Conservation (phyloP, 2,113 vertebrate species). For the Psilopsiagon aymara region DNA sequence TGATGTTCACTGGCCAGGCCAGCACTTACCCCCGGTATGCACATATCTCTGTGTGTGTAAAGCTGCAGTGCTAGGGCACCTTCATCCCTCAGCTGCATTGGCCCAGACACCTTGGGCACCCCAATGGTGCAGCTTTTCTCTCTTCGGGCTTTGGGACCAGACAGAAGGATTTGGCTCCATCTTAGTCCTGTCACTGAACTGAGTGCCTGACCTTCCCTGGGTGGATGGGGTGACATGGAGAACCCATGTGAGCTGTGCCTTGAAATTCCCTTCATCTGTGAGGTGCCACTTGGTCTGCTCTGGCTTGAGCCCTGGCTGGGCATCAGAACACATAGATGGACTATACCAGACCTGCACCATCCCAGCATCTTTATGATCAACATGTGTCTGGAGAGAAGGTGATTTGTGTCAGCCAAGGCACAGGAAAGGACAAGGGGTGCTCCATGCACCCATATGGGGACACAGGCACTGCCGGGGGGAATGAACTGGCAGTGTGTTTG, state of each 20-base stretch:
- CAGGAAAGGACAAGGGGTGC: background rate
- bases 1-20: rapidly evolving
- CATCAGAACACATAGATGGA: rapidly evolving
- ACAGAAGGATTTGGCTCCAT: background rate
- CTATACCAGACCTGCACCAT: rapidly evolving
- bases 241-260: rapidly evolving
- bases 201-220: background rate
- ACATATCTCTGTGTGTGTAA: background rate
- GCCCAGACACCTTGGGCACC: background rate
- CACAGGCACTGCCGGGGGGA: rapidly evolving
- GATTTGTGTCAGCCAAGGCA: background rate
- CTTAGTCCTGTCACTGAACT: background rate
- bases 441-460: rapidly evolving
- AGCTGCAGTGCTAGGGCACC: background rate
- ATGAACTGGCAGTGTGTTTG: background rate
- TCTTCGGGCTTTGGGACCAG: background rate
- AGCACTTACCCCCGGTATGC: rapidly evolving
- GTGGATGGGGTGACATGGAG: background rate
- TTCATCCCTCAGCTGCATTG: background rate
- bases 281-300: background rate
- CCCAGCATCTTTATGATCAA: background rate
- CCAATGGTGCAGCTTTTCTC: rapidly evolving
- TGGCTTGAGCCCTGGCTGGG: background rate
- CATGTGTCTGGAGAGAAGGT: background rate
- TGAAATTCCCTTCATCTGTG: background rate